These are phyloP conservation scores for Uria lomvia DNA, from an alignment of 2,113 vertebrate genomes.

Conservation along the genomic window DNA sequence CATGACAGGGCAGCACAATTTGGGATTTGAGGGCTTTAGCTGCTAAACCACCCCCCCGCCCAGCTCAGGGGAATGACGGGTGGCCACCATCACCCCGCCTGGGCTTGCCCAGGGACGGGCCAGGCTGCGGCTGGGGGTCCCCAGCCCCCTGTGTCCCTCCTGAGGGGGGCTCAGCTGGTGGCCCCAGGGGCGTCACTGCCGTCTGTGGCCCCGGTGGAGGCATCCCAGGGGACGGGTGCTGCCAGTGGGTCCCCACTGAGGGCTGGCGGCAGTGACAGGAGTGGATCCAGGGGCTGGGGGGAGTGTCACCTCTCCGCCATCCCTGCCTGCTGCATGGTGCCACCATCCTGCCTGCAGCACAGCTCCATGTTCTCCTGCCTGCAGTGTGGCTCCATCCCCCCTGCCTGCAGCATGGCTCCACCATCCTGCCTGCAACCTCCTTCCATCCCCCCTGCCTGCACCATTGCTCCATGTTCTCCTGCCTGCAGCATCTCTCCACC, in stretches of 20 bases:
- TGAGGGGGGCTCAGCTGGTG: not conserved
- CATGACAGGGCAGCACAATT: conserved; percentile 72
- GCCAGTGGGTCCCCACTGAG: not conserved
- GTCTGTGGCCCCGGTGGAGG: fast-evolving
- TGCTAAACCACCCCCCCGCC: not conserved
- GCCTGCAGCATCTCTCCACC: fast-evolving
- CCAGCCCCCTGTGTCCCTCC: not conserved
- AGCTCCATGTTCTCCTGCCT: not conserved
- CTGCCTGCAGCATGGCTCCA: not conserved
- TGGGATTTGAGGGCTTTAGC: conserved; percentile 75
- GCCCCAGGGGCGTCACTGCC: not conserved
- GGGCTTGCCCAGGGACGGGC: not conserved
- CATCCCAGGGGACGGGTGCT: not conserved
- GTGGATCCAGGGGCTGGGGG: not conserved
- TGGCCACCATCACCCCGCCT: not conserved
- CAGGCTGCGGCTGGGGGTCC: not conserved
- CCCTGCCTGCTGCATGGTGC: not conserved
- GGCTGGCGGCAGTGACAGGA: not conserved
- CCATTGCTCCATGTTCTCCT: too few species aligned
- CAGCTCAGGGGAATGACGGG: not conserved
- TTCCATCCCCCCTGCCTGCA: too few species aligned
- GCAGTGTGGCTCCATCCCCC: too few species aligned
- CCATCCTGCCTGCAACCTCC: too few species aligned
- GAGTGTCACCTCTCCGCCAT: fast-evolving
- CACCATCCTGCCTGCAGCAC: not conserved